A percentile compares a stretch with the other conserved stretches of the same genome.
Evolutionary conservation across 2,113 vertebrate species (phyloP).

Genomic region (Speoplatyrhinus poulsoni): DNA sequence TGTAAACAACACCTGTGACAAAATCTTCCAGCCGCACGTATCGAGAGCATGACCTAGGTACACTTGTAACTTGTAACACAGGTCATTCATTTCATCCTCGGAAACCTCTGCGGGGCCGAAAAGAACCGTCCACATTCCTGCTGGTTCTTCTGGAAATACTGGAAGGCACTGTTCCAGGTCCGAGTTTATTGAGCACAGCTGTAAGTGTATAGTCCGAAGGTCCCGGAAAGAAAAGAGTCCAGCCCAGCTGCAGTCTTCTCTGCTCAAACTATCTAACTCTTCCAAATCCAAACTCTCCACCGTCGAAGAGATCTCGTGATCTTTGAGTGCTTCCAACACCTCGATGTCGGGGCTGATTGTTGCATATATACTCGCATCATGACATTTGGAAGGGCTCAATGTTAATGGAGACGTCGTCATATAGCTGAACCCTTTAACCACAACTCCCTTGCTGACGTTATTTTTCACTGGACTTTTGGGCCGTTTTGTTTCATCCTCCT

Average conservation of each 20-base stretch:
- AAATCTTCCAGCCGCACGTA: conserved; percentile 96
- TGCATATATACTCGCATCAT: conserved; percentile 27
- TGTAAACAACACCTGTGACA: conserved; percentile 92
- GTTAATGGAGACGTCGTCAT: conserved; percentile 19
- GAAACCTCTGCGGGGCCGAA: conserved; percentile 83
- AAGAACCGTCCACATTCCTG: conserved; percentile 91
- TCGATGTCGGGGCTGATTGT: conserved; percentile 69
- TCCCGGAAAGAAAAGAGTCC: conserved; percentile 97
- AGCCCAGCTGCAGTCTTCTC: conserved; percentile 93
- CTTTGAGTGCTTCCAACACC: conserved; percentile 67
- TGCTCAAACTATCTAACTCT: conserved; percentile 55
- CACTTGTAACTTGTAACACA: conserved; percentile 85
- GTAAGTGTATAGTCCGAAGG: conserved; percentile 85
- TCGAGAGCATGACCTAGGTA: conserved; percentile 92
- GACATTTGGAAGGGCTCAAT: conserved; percentile 44
- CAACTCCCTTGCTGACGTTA: conserved; percentile 35
- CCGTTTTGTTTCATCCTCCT: conserved; percentile 64
- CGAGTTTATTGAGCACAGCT: conserved; percentile 90
- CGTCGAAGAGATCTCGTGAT: conserved; percentile 56
- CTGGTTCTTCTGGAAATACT: conserved; percentile 89
- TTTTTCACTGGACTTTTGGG: conserved; percentile 61
- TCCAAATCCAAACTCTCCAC: conserved; percentile 58
- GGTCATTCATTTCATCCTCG: conserved; percentile 80
- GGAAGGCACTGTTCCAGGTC: conserved; percentile 91
- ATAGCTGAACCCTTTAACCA: conserved; percentile 22